Evolutionary conservation across 2,113 vertebrate genomes (phyloP).

Genomic region (Acrocephalus arundinaceus): DNA sequence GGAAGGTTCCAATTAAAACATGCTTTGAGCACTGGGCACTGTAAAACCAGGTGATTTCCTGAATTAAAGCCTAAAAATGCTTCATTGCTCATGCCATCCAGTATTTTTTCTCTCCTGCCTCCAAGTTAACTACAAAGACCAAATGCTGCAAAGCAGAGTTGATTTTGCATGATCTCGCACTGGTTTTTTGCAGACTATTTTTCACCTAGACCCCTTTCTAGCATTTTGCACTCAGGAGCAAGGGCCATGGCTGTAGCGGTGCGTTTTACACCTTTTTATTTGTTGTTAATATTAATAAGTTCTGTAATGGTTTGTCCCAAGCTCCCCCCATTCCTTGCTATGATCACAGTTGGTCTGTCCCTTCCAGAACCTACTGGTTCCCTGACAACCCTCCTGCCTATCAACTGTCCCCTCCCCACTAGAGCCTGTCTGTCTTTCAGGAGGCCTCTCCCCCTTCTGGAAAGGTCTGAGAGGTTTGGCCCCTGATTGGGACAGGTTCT

Average conservation of each 20-base stretch:
- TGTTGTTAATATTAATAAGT: too few species aligned
- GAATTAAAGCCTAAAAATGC: neutral
- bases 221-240: neutral
- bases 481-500: too few species aligned
- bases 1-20: neutral
- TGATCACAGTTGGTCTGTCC: too few species aligned
- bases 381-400: too few species aligned
- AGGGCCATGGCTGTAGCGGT: rapidly evolving
- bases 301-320: too few species aligned
- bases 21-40: neutral
- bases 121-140: neutral
- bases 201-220: neutral
- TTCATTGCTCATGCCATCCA: neutral
- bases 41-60: neutral
- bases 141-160: neutral
- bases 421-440: too few species aligned
- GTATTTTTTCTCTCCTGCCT: neutral
- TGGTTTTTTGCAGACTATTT: neutral
- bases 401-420: too few species aligned
- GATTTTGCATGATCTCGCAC: neutral
- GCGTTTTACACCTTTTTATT: too few species aligned
- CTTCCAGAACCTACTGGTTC: too few species aligned
- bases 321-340: too few species aligned
- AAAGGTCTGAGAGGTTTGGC: too few species aligned
- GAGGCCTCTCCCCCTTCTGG: too few species aligned